These are phyloP conservation scores for Esox lucius DNA, from an alignment of 2,797 vertebrate genomes.

Conservation along the genomic window DNA sequence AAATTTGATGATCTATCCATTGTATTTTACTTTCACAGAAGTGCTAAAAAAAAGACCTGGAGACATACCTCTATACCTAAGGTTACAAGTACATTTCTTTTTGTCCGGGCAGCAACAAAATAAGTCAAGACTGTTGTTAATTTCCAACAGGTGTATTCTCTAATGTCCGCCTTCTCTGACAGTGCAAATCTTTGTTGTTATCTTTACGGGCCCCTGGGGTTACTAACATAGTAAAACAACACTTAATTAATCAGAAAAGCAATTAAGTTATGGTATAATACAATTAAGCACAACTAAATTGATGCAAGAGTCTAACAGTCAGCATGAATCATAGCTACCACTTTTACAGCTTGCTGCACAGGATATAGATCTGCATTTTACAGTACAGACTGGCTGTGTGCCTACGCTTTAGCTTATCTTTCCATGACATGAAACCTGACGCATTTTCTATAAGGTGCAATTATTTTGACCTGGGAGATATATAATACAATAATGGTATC, in stretches of 20 bases:
- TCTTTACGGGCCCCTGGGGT: slow-evolving; percentile 23
- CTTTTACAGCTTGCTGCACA: neutral
- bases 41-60: neutral
- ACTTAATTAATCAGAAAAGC: slow-evolving; percentile 39
- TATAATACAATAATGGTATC: neutral
- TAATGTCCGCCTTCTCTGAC: slow-evolving; percentile 1
- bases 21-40: too few species aligned
- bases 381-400: neutral
- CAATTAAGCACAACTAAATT: slow-evolving; percentile 48
- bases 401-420: neutral
- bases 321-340: slow-evolving; percentile 38
- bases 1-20: too few species aligned
- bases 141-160: slow-evolving; percentile 44
- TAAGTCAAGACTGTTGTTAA: slow-evolving; percentile 32
- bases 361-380: too few species aligned
- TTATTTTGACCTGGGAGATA: neutral
- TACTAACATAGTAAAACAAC: slow-evolving; percentile 39
- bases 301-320: slow-evolving; percentile 40
- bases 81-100: neutral
- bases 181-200: slow-evolving; percentile 18
- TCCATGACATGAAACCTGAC: neutral
- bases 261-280: slow-evolving; percentile 42
- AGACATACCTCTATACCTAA: neutral
- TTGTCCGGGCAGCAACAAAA: neutral
- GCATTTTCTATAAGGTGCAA: neutral